Evolutionary conservation across 2,888 invertebrate genomes (phyloP).

Genomic region (Xanthia icteritia): DNA sequence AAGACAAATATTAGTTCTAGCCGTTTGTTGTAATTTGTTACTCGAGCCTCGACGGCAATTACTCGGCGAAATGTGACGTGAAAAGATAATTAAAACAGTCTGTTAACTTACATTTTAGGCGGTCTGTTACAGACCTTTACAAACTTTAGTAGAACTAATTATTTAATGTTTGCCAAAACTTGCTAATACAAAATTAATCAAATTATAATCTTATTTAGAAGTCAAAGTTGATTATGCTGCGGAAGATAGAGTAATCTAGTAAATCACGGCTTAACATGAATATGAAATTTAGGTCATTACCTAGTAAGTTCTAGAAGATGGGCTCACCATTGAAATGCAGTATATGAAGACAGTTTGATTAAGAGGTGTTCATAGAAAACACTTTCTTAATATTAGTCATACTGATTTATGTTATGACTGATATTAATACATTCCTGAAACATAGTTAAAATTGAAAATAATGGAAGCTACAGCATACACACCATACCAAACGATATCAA

Average conservation of each 20-base stretch:
- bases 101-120: slow-evolving; percentile 64
- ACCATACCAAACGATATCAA: neutral
- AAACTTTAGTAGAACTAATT: slow-evolving; percentile 69
- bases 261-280: slow-evolving; percentile 25
- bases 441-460: neutral
- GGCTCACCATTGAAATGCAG: neutral
- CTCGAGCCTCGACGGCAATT: slow-evolving; percentile 56
- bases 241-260: slow-evolving; percentile 3
- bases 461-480: neutral
- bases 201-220: slow-evolving; percentile 54
- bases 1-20: slow-evolving; percentile 57
- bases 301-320: slow-evolving; percentile 1
- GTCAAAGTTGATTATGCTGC: neutral
- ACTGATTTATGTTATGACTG: no score
- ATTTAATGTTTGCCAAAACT: slow-evolving; percentile 64
- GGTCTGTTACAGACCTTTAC: slow-evolving; percentile 62
- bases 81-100: slow-evolving; percentile 69
- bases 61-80: slow-evolving; percentile 63
- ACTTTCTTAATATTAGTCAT: neutral
- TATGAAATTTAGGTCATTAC: slow-evolving; percentile 8
- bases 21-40: slow-evolving; percentile 56
- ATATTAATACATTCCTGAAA: neutral
- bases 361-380: neutral
- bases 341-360: neutral
- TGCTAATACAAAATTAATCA: slow-evolving; percentile 57